phyloP scores from a whole-genome alignment of 1,140 invertebrate genomes.

The Philaenus spumarius region DNA sequence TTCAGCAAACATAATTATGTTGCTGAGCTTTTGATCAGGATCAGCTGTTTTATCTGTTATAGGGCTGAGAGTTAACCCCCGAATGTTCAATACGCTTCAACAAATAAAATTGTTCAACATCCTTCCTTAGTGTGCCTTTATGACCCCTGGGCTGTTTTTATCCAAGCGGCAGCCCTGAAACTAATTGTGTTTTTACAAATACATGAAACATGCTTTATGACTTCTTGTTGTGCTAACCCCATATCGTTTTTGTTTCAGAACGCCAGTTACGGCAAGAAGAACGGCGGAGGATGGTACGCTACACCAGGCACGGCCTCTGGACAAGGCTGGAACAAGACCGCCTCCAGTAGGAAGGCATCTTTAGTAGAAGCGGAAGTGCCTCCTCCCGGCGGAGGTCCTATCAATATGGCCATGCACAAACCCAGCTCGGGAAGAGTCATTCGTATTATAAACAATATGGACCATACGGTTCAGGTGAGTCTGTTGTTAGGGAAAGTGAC shows the following conservation, averaged over 20 bases:
- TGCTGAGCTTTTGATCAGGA: too few relatives aligned
- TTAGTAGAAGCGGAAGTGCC: conserved; percentile 52
- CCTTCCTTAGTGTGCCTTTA: too few relatives aligned
- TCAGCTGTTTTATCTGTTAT: too few relatives aligned
- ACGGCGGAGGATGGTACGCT: conserved; percentile 77
- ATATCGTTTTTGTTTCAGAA: conserved; percentile 54
- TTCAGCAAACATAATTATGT: too few relatives aligned
- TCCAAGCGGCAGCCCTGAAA: too few relatives aligned
- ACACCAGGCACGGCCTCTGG: conserved; percentile 45
- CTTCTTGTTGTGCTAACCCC: too few relatives aligned
- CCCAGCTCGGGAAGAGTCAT: conserved; percentile 78
- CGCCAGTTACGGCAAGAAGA: conserved; percentile 80
- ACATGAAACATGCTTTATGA: too few relatives aligned
- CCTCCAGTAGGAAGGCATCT: conserved; percentile 49
- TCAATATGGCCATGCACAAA: conserved; percentile 44
- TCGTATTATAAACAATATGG: conserved; percentile 84
- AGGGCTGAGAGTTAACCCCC: too few relatives aligned
- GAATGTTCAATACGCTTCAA: too few relatives aligned
- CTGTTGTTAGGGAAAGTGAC: background rate
- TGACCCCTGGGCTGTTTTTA: too few relatives aligned
- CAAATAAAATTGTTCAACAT: too few relatives aligned
- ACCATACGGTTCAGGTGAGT: conserved; percentile 78
- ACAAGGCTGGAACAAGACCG: conserved; percentile 47
- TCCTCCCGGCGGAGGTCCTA: conserved; percentile 42
- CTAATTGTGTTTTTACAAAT: too few relatives aligned